phyloP scores from a whole-genome alignment of 1,140 invertebrate species.

The Drosophila funebris region DNA sequence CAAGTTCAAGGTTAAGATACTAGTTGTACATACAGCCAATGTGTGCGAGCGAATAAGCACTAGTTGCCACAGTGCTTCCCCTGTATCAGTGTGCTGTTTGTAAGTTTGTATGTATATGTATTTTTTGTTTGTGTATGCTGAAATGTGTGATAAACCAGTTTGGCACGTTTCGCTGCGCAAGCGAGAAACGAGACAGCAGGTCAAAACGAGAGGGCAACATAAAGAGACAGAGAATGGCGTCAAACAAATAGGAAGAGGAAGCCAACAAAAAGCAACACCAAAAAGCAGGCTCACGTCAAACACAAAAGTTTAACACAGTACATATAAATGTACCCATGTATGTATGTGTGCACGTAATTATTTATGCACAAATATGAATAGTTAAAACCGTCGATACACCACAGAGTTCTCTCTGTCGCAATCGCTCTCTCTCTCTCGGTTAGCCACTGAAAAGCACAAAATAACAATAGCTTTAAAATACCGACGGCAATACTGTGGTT shows the following conservation, averaged over 20 bases:
- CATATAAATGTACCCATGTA: neutral
- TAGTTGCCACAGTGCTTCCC: conserved; percentile 36
- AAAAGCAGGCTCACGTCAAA: conserved; percentile 44
- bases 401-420: no score
- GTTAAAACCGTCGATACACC: conserved; percentile 3
- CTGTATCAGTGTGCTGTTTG: conserved; percentile 31
- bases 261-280: conserved; percentile 22
- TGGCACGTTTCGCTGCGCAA: conserved; percentile 72
- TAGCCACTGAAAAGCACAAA: no score
- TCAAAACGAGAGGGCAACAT: conserved; percentile 38
- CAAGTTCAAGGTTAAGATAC: conserved; percentile 83
- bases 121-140: conserved; percentile 41
- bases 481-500: conserved; percentile 10
- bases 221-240: conserved; percentile 68
- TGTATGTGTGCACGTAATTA: neutral
- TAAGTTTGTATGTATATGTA: neutral
- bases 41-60: conserved; percentile 45
- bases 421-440: neutral
- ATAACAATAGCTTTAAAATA: conserved; percentile 35
- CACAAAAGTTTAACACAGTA: conserved; percentile 24
- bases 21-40: conserved; percentile 63
- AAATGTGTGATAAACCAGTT: conserved; percentile 63
- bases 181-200: conserved; percentile 50
- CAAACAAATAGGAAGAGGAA: conserved; percentile 54
- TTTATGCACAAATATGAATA: conserved; percentile 7